Evolutionary conservation across 35 echinoderm and acorn worm species (phyloP).

Genomic region (Apostichopus japonicus): DNA sequence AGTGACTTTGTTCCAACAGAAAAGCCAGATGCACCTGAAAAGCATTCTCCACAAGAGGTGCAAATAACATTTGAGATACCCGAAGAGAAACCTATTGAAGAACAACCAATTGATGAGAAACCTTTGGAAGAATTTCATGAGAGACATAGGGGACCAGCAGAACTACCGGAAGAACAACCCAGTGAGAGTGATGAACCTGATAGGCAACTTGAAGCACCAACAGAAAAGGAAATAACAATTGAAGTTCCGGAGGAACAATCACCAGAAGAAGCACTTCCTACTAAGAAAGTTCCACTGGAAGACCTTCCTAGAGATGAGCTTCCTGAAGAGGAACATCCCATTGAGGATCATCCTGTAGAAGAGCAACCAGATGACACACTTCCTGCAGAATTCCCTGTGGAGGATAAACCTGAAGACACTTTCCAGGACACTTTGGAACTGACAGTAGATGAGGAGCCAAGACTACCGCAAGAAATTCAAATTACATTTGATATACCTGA

Average conservation of each 20-base stretch:
- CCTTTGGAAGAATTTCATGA: neutral
- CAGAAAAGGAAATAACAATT: neutral
- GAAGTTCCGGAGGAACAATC: constrained; percentile 66
- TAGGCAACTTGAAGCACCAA: neutral
- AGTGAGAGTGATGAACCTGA: neutral
- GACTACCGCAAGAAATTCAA: neutral
- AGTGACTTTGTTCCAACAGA: too few species aligned
- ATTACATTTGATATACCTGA: constrained; percentile 47
- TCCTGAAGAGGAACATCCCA: constrained; percentile 35
- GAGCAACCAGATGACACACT: constrained; percentile 23
- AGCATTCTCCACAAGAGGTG: neutral
- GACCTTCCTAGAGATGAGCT: constrained; percentile 48
- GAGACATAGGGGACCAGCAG: neutral
- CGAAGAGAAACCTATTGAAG: constrained; percentile 40
- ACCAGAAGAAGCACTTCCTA: neutral
- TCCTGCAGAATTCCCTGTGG: neutral
- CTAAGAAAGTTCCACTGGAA: constrained; percentile 8
- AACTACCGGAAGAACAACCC: constrained; percentile 1
- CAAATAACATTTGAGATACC: constrained; percentile 49
- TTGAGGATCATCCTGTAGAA: constrained; percentile 21
- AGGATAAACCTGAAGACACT: neutral
- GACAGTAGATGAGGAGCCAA: neutral
- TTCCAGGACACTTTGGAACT: neutral
- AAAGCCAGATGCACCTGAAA: constrained; percentile 21
- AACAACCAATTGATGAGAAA: neutral